These are phyloP conservation scores for Cerceris rybyensis DNA, from an alignment of 2,888 invertebrate genomes.

Conservation along the genomic window DNA sequence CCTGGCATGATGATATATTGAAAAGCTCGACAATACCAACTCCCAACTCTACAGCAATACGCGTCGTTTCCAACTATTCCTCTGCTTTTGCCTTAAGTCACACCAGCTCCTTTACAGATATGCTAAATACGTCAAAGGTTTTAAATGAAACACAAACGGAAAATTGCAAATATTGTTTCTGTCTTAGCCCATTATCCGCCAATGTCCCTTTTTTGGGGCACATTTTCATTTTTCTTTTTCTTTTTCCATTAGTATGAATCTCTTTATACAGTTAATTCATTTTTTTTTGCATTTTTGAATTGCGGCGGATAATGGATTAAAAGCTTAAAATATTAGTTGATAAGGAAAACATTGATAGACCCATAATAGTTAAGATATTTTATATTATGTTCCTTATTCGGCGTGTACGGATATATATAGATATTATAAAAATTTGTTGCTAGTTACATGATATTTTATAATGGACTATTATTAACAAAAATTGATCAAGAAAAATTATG, in stretches of 20 bases:
- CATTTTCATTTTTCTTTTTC: no score
- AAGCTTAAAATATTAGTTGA: no score
- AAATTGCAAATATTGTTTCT: not conserved
- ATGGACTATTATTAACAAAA: no score
- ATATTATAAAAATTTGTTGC: no score
- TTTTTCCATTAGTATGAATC: no score
- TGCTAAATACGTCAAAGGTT: not conserved
- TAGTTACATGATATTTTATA: no score
- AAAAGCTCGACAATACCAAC: constrained; percentile 70
- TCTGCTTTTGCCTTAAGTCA: constrained; percentile 41
- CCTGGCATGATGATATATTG: constrained; percentile 72
- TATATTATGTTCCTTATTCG: not conserved
- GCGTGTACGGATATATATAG: not conserved
- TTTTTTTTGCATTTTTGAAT: no score
- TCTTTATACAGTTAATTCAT: no score
- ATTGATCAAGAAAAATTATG: no score
- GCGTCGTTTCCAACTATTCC: constrained; percentile 65
- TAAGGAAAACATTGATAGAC: not conserved
- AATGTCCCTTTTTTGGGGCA: no score
- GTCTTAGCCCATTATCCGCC: no score
- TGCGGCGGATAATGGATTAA: no score
- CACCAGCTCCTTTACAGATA: constrained; percentile 15
- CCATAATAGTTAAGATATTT: not conserved
- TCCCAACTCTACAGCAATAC: constrained; percentile 68
- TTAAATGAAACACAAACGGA: not conserved